A percentile compares a stretch with the other conserved stretches of the same genome.
These are phyloP conservation scores for Rhopalosiphum padi DNA, from an alignment of 1,140 invertebrate species.

Conservation along the genomic window DNA sequence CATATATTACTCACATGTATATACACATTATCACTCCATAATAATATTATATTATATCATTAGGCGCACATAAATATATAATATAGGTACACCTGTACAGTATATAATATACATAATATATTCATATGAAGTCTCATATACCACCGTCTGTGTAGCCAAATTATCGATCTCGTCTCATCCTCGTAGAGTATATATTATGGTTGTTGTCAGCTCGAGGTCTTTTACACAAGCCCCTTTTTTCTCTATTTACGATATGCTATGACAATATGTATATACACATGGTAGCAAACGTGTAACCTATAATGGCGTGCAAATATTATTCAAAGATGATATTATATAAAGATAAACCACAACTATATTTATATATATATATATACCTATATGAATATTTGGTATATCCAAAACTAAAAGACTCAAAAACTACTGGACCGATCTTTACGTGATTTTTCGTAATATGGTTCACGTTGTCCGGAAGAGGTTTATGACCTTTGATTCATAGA, in stretches of 20 bases:
- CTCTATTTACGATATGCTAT: not conserved
- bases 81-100: not conserved
- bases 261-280: no score
- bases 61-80: not conserved
- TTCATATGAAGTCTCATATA: not conserved
- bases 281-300: not conserved
- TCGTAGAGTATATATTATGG: not conserved
- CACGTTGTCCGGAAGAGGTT: no score
- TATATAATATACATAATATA: no score
- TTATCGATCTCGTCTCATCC: slow-evolving; percentile 5
- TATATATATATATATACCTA: no score
- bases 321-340: not conserved
- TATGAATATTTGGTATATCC: no score
- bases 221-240: not conserved
- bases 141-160: not conserved
- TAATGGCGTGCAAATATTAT: not conserved
- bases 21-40: not conserved
- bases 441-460: no score
- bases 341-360: not conserved
- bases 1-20: no score
- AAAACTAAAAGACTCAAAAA: no score
- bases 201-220: slow-evolving; percentile 19
- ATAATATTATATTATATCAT: not conserved
- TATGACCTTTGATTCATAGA: no score
- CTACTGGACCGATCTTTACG: no score